Percentiles rank a stretch among this genome's conserved stretches.
Conservation (phyloP, 2,113 vertebrate genomes). For the Chiloscyllium plagiosum region DNA sequence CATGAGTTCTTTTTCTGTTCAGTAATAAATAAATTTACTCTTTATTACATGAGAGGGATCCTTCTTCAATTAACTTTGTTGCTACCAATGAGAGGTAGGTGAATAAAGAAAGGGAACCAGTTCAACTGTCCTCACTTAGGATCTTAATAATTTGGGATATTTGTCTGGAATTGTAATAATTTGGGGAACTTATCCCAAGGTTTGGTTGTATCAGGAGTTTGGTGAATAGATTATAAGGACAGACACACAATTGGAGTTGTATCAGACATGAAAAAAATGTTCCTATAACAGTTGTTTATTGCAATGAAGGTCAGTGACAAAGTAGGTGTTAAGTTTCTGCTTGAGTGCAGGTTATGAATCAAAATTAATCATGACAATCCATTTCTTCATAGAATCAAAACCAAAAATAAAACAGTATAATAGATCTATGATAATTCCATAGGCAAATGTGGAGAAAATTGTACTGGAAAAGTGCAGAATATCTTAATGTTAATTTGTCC, state of each 20-base stretch:
- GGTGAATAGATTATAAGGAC: not conserved
- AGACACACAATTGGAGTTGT: not conserved
- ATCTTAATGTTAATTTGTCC: not conserved
- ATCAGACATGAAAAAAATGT: not conserved
- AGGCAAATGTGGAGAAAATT: not conserved
- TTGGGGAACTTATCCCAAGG: no score
- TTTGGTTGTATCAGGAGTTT: no score
- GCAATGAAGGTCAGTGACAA: not conserved
- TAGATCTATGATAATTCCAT: not conserved
- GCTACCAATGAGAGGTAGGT: no score
- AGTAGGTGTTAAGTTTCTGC: not conserved
- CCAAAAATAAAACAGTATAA: not conserved
- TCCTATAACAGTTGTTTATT: not conserved
- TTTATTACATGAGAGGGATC: no score
- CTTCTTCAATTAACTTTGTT: no score
- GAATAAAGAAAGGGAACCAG: no score
- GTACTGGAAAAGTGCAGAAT: not conserved
- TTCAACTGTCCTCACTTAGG: no score
- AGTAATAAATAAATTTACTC: no score
- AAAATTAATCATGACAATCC: not conserved
- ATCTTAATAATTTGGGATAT: no score
- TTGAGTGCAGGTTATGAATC: not conserved
- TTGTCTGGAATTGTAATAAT: no score
- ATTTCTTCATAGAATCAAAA: not conserved
- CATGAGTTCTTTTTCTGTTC: no score